A percentile compares a stretch with the other conserved stretches of the same genome.
Conservation (phyloP, 2,113 vertebrate genomes). For the Cyanoliseus patagonus region DNA sequence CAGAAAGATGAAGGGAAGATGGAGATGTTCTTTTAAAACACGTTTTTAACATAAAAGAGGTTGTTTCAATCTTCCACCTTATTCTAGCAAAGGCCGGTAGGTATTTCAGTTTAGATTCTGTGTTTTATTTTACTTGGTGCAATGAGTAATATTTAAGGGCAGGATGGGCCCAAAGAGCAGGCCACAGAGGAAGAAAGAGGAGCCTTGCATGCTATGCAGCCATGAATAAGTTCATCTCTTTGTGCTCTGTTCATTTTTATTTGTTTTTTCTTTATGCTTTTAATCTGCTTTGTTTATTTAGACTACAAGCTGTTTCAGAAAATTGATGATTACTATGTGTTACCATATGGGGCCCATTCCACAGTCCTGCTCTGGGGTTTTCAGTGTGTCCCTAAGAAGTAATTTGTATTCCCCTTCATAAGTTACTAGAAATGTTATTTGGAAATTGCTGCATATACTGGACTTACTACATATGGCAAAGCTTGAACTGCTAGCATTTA, state of each 20-base stretch:
- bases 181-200: not conserved
- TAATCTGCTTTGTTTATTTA: not conserved
- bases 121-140: not conserved
- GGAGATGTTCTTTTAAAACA: not conserved
- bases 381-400: not conserved
- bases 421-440: not conserved
- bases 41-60: rapidly evolving
- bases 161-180: not conserved
- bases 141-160: not conserved
- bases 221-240: not conserved
- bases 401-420: not conserved
- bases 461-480: not conserved
- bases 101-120: not conserved
- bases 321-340: not conserved
- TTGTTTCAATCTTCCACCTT: not conserved
- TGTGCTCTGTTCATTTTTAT: not conserved
- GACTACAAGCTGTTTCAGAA: not conserved
- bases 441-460: not conserved
- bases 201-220: not conserved
- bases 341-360: not conserved
- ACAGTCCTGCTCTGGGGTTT: not conserved
- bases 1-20: not conserved
- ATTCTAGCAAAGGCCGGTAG: not conserved
- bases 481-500: not conserved
- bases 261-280: not conserved